Conservation (phyloP, 2,888 invertebrate species). For the Chrysodeixis includens region DNA sequence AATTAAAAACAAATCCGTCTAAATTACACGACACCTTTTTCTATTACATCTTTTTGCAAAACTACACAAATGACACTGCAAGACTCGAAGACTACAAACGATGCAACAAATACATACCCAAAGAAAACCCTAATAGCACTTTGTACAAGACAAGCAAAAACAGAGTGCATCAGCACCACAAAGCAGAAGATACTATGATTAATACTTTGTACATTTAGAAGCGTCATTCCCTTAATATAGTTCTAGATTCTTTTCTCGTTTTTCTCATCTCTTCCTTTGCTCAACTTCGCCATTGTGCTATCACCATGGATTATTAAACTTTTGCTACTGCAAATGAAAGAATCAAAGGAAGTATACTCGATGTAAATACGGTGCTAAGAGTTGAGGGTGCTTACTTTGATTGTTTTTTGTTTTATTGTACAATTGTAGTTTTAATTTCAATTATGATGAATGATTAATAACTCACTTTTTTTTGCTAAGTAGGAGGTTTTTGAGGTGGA, state of each 20-base stretch:
- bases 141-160: neutral
- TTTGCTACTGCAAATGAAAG: slow-evolving; percentile 46
- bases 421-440: neutral
- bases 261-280: slow-evolving; percentile 43
- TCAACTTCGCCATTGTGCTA: slow-evolving; percentile 49
- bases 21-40: too few species aligned
- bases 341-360: slow-evolving; percentile 33
- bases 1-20: too few species aligned
- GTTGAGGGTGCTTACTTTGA: slow-evolving; percentile 23
- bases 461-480: too few species aligned
- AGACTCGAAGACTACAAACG: neutral
- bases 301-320: slow-evolving; percentile 54
- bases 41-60: too few species aligned
- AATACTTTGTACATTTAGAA: neutral
- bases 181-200: slow-evolving; percentile 4
- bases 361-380: neutral
- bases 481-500: too few species aligned
- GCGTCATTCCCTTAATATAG: slow-evolving; percentile 16
- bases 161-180: neutral
- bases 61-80: too few species aligned
- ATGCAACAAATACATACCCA: neutral
- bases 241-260: slow-evolving; percentile 32
- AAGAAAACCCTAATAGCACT: neutral
- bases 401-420: slow-evolving; percentile 24
- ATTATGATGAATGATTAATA: too few species aligned